These are phyloP conservation scores for Malurus elegans DNA, from an alignment of 2,113 vertebrate genomes.

Conservation along the genomic window DNA sequence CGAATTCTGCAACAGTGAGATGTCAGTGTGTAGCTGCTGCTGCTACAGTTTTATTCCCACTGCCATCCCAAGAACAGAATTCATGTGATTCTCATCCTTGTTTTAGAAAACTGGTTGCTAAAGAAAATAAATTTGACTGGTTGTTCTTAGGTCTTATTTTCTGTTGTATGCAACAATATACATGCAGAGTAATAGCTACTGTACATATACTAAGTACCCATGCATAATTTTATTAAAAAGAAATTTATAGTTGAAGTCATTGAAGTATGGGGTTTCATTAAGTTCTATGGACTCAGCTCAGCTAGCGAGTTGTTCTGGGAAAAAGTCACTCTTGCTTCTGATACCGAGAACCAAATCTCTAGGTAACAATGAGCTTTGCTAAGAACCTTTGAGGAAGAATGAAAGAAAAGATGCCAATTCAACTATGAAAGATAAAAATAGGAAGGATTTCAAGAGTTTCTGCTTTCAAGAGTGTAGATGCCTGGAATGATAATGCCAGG, in stretches of 20 bases:
- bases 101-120: background rate
- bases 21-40: background rate
- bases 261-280: background rate
- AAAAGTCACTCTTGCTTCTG: background rate
- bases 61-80: background rate
- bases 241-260: background rate
- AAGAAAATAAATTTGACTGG: background rate
- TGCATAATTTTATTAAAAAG: background rate
- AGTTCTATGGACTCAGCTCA: background rate
- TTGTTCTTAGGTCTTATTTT: background rate
- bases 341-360: accelerated
- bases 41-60: background rate
- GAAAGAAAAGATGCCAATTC: background rate
- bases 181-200: background rate
- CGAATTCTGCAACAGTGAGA: background rate
- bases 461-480: background rate
- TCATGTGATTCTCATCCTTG: background rate
- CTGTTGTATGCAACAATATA: background rate
- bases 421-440: background rate
- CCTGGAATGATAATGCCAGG: background rate
- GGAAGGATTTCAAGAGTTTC: background rate
- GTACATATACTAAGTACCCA: background rate
- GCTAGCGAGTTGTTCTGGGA: background rate
- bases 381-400: background rate
- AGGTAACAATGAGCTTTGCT: background rate